A percentile compares a stretch with the other conserved stretches of the same genome.
These are phyloP conservation scores for Osmerus eperlanus DNA, from an alignment of 2,113 vertebrate species.

Conservation along the genomic window DNA sequence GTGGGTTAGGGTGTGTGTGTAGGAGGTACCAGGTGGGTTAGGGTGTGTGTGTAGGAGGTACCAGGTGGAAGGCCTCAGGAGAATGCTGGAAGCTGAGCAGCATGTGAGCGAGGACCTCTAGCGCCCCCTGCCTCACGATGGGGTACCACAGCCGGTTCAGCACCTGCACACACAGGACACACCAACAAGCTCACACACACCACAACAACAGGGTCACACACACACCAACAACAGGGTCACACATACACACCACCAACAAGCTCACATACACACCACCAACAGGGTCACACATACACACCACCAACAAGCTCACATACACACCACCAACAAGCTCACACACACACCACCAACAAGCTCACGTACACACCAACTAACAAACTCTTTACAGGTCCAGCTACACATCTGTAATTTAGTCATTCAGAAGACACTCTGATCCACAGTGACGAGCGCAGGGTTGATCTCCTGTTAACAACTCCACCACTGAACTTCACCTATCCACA, in stretches of 20 bases:
- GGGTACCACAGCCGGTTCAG: conserved; percentile 98
- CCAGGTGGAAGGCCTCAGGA: conserved; percentile 97
- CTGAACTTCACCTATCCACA: too few relatives aligned
- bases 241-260: not conserved
- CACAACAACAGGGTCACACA: conserved; percentile 1
- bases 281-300: not conserved
- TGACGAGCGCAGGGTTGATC: too few relatives aligned
- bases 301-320: too few relatives aligned
- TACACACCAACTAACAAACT: too few relatives aligned
- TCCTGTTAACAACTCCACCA: too few relatives aligned
- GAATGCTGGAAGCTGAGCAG: conserved; percentile 99
- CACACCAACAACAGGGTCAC: not conserved
- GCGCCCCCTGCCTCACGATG: conserved; percentile 91
- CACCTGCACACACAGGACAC: conserved; percentile 69
- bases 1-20: too few relatives aligned
- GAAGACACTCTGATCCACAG: too few relatives aligned
- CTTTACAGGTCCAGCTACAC: too few relatives aligned
- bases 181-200: not conserved
- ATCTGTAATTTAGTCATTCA: too few relatives aligned
- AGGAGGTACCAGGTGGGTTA: too few relatives aligned
- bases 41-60: conserved; percentile 51
- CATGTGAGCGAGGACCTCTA: conserved; percentile 96
- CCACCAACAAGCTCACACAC: too few relatives aligned
- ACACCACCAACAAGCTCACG: too few relatives aligned
- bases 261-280: not conserved